Percentiles rank a stretch among this genome's conserved stretches.
Conservation (phyloP, 2,888 invertebrate species). For the Drosophila incognita region DNA sequence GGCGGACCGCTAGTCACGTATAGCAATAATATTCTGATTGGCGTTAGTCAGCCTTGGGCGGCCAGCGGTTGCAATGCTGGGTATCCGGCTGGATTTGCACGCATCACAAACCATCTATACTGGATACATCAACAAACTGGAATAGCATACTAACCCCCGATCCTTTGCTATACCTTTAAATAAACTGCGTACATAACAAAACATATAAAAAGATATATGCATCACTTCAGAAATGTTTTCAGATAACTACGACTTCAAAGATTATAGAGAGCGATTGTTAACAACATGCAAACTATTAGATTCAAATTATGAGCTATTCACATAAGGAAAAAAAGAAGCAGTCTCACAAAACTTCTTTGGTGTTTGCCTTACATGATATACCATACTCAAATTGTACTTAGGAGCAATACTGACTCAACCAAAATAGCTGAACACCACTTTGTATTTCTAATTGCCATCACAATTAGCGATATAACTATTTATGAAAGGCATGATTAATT, state of each 20-base stretch:
- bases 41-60: conserved; percentile 35
- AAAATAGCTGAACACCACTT: not conserved
- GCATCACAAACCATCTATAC: conserved; percentile 36
- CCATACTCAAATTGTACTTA: not conserved
- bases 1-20: conserved; percentile 39
- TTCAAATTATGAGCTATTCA: not conserved
- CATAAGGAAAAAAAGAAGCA: not conserved
- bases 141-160: conserved; percentile 21
- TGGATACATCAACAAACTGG: conserved; percentile 42
- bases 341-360: not conserved
- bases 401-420: not conserved
- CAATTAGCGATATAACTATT: not conserved
- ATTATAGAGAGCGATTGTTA: not conserved
- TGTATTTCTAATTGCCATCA: not conserved
- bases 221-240: not conserved
- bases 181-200: not conserved
- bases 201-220: not conserved
- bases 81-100: conserved; percentile 44
- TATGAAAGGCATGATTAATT: not conserved
- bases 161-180: not conserved
- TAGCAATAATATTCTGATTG: conserved; percentile 22
- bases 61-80: conserved; percentile 31
- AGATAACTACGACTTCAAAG: not conserved
- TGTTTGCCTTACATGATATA: not conserved
- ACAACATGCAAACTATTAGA: not conserved